Conservation (phyloP, 2,113 vertebrate genomes). For the Seriola rivoliana region DNA sequence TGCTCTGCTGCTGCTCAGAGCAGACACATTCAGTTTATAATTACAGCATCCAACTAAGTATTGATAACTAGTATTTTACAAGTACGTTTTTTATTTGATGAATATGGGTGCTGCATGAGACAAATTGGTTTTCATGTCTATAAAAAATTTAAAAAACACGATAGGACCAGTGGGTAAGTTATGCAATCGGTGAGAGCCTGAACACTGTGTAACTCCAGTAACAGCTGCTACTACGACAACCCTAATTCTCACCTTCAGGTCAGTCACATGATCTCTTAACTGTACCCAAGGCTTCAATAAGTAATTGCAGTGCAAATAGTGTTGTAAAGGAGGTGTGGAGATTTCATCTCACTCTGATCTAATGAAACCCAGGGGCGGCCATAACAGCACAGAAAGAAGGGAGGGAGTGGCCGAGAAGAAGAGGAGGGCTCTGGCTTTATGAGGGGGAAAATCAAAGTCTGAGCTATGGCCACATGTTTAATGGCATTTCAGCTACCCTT, state of each 20-base stretch:
- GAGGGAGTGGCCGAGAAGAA: background rate
- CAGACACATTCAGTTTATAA: too few relatives aligned
- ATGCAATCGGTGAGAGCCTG: too few relatives aligned
- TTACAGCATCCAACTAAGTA: too few relatives aligned
- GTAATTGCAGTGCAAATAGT: constrained; percentile 30
- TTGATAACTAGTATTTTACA: too few relatives aligned
- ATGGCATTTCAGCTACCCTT: constrained; percentile 65
- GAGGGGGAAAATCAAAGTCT: constrained; percentile 57
- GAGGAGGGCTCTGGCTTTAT: constrained; percentile 58
- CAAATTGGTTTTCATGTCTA: too few relatives aligned
- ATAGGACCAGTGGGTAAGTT: too few relatives aligned
- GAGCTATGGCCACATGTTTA: constrained; percentile 60
- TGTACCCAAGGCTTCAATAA: constrained; percentile 53
- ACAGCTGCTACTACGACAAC: too few relatives aligned
- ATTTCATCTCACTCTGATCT: constrained; percentile 58
- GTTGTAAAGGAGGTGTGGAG: constrained; percentile 51
- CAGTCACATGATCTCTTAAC: constrained; percentile 20
- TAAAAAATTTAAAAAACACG: too few relatives aligned
- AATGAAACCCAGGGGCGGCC: constrained; percentile 73
- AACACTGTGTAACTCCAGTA: too few relatives aligned
- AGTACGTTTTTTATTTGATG: too few relatives aligned
- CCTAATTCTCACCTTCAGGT: background rate
- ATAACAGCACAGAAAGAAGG: constrained; percentile 33
- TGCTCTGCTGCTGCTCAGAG: too few relatives aligned
- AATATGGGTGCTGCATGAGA: too few relatives aligned